phyloP scores from a whole-genome alignment of 2,888 invertebrate species.

The Conomelus anceps region DNA sequence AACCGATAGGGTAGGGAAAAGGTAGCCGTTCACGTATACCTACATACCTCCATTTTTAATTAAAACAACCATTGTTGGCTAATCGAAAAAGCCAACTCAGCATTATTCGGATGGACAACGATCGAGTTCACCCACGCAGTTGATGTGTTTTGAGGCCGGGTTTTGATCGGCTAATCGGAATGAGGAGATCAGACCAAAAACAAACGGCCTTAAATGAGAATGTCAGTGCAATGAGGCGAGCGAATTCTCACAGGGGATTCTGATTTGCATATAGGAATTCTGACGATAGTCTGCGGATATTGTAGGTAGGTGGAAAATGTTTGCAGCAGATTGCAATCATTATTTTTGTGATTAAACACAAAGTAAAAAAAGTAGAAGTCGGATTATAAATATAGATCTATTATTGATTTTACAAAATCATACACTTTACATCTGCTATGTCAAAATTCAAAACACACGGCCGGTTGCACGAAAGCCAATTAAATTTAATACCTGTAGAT shows the following conservation, averaged over 20 bases:
- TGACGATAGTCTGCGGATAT: no score
- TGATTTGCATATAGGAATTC: not conserved
- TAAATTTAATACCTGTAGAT: no score
- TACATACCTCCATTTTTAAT: not conserved
- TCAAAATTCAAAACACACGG: no score
- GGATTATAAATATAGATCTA: no score
- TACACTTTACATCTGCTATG: no score
- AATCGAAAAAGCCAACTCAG: not conserved
- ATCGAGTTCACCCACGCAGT: not conserved
- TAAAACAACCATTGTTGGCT: not conserved
- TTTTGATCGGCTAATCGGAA: not conserved
- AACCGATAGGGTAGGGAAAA: not conserved
- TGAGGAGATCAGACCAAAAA: not conserved
- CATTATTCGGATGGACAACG: not conserved
- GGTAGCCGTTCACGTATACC: not conserved
- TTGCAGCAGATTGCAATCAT: not conserved
- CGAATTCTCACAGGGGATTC: not conserved
- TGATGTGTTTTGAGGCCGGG: not conserved
- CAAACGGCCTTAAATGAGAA: no score
- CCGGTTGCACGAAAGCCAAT: no score
- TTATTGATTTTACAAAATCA: no score
- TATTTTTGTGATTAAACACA: not conserved
- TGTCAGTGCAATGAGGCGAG: not conserved
- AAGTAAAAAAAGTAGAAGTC: no score
- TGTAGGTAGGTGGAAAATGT: not conserved